phyloP scores from a whole-genome alignment of 2,888 invertebrate genomes.

The Celastrina argiolus region DNA sequence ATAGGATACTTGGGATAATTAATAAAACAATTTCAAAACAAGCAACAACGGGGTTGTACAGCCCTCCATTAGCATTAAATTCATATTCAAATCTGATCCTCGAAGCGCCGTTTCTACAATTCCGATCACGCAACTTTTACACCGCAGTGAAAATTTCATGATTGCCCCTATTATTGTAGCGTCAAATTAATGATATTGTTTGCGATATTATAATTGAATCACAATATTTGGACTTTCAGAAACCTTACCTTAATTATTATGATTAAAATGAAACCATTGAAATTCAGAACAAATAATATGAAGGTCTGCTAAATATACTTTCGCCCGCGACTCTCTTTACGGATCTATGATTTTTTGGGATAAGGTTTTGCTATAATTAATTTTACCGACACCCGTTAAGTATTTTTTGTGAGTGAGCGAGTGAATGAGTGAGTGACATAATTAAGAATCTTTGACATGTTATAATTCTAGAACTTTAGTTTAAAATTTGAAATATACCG shows the following conservation, averaged over 20 bases:
- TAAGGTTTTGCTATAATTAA: no score
- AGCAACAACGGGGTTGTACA: slow-evolving; percentile 48
- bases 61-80: slow-evolving; percentile 72
- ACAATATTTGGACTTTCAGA: not conserved
- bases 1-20: not conserved
- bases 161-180: slow-evolving; percentile 55
- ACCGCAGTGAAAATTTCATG: slow-evolving; percentile 53
- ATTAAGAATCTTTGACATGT: no score
- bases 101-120: slow-evolving; percentile 55
- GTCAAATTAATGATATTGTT: slow-evolving; percentile 4
- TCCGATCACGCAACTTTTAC: slow-evolving; percentile 61
- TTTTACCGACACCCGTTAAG: no score
- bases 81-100: slow-evolving; percentile 73
- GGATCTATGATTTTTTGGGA: no score
- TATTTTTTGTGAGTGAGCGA: no score
- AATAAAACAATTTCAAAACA: slow-evolving; percentile 38
- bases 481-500: no score
- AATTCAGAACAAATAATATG: not conserved
- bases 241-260: not conserved
- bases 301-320: not conserved
- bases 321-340: not conserved
- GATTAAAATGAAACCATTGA: not conserved
- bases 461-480: no score
- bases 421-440: no score
- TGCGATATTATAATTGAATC: not conserved